Evolutionary conservation across 2,113 vertebrate species (phyloP).

Genomic region (Trochalopteron elliotii): DNA sequence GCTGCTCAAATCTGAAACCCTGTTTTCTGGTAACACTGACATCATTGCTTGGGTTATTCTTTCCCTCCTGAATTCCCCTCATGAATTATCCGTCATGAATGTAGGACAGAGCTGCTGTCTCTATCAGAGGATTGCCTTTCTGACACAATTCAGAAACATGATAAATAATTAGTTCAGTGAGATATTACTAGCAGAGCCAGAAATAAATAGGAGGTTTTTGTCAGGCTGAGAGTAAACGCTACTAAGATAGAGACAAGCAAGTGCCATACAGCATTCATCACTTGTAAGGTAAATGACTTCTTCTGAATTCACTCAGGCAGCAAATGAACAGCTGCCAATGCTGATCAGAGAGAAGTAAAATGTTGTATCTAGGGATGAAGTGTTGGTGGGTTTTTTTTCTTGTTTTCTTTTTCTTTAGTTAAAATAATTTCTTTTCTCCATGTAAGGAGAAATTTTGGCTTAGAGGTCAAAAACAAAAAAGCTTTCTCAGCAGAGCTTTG

Average conservation of each 20-base stretch:
- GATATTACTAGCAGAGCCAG: conserved; percentile 57
- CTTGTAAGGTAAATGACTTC: conserved; percentile 78
- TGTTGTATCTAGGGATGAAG: conserved; percentile 16
- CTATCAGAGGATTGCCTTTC: conserved; percentile 41
- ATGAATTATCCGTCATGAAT: not conserved
- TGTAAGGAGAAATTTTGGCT: not conserved
- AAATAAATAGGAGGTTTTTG: conserved; percentile 60
- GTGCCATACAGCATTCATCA: conserved; percentile 77
- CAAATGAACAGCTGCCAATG: conserved; percentile 90
- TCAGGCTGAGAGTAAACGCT: conserved; percentile 69
- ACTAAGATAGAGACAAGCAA: conserved; percentile 60
- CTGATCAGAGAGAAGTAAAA: conserved; percentile 65
- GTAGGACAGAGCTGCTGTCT: not conserved
- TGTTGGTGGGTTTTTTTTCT: not conserved
- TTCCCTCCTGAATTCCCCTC: not conserved
- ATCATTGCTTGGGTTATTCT: not conserved
- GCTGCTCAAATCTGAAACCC: not conserved
- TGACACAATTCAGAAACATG: conserved; percentile 52
- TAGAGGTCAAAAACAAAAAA: not conserved
- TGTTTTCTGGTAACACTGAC: not conserved
- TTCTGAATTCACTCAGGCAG: conserved; percentile 79
- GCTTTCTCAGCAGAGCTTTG: not conserved
- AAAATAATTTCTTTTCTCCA: conserved; percentile 7
- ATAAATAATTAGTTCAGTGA: conserved; percentile 61
- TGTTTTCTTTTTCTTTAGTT: not conserved